A percentile compares a stretch with the other conserved stretches of the same genome.
phyloP scores from a whole-genome alignment of 2,113 vertebrate species.

The Forbesichthys papilliferus region DNA sequence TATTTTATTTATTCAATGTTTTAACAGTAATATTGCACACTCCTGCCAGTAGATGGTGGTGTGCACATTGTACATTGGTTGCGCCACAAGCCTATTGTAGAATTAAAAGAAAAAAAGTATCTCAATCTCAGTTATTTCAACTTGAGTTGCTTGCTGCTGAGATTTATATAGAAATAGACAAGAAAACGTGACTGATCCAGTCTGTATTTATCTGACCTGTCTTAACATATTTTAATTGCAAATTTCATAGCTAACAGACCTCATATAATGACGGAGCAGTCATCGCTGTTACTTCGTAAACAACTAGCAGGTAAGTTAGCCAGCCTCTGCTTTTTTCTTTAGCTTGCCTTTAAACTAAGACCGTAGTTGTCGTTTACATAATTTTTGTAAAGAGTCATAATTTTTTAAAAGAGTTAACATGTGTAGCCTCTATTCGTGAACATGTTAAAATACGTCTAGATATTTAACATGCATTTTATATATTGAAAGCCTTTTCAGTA shows the following conservation, averaged over 20 bases:
- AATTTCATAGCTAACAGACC: background rate
- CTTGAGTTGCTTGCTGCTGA: conserved; percentile 2
- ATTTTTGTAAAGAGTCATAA: background rate
- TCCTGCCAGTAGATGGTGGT: background rate
- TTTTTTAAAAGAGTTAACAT: background rate
- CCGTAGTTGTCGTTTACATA: background rate
- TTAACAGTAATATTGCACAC: background rate
- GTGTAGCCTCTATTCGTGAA: background rate
- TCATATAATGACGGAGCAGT: conserved; percentile 74
- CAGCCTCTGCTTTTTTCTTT: background rate
- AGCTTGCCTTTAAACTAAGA: conserved; percentile 19
- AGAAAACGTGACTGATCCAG: background rate
- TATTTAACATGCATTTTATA: background rate
- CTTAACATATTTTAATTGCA: background rate
- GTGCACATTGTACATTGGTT: background rate
- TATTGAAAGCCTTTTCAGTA: background rate
- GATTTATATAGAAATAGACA: background rate
- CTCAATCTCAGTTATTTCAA: background rate
- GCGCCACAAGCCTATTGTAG: background rate
- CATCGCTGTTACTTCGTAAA: conserved; percentile 77
- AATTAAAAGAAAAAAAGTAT: background rate
- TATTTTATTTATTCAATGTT: background rate
- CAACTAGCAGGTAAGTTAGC: conserved; percentile 75
- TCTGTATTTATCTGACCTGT: background rate
- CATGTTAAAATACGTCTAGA: background rate